These are phyloP conservation scores for Heliconius eleuchia DNA, from an alignment of 1,140 invertebrate species.

Conservation along the genomic window DNA sequence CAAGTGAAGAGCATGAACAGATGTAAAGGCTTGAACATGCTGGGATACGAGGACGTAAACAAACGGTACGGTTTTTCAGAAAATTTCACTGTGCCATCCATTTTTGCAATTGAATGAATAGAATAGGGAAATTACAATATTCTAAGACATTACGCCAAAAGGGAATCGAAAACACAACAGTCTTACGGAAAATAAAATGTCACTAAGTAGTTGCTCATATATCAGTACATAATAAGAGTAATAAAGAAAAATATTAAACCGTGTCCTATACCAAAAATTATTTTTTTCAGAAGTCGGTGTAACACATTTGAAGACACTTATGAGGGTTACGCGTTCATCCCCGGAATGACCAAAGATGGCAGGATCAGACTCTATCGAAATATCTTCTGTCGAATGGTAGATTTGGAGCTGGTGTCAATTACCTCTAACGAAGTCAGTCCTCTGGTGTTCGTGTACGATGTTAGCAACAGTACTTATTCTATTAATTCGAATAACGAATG, in stretches of 20 bases:
- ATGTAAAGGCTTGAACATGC: constrained; percentile 36
- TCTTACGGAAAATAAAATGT: too few relatives aligned
- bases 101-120: too few relatives aligned
- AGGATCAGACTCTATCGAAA: constrained; percentile 84
- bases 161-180: too few relatives aligned
- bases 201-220: too few relatives aligned
- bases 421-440: constrained; percentile 64
- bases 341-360: constrained; percentile 78
- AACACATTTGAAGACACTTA: constrained; percentile 70
- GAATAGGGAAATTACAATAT: too few relatives aligned
- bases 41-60: constrained; percentile 49
- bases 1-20: constrained; percentile 68
- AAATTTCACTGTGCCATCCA: too few relatives aligned
- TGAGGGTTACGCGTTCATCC: constrained; percentile 84
- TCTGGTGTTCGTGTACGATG: constrained; percentile 78
- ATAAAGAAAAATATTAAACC: too few relatives aligned
- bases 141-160: too few relatives aligned
- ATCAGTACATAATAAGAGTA: too few relatives aligned
- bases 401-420: constrained; percentile 78
- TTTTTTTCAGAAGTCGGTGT: constrained; percentile 48
- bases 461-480: constrained; percentile 80
- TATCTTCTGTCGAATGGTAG: constrained; percentile 85
- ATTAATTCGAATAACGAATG: constrained; percentile 83
- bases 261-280: too few relatives aligned
- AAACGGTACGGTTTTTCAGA: constrained; percentile 39